Evolutionary conservation across 2,797 vertebrate genomes (phyloP), one percentile per base, ranked within the genome.

Genomic region (Scolopax bukidnonensis): DNA sequence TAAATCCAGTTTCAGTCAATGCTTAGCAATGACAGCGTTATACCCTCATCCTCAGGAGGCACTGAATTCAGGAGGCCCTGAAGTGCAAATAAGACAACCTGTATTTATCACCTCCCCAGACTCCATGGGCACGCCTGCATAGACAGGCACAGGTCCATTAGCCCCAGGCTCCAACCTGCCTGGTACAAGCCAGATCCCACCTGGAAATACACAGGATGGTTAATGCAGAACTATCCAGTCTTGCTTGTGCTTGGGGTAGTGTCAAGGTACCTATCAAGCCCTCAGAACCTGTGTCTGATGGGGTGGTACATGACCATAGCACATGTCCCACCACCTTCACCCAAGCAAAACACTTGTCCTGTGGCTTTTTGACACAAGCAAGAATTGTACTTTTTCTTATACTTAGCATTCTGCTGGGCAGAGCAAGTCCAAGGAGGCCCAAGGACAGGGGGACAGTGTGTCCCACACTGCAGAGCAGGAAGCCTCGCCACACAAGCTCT

Each of bases 231-330:
- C 38, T 1, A 16, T 23, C 32, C 0, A 2, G 71, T 18, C 57
- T 4, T 36, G 18, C 28, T 47, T 4, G 1, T 1, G 0, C 27
- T 21, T 4, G 0, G n/a, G 40, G 18, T 27, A 17, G 15, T 6
- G 18, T 8, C 0, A 0, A 5, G 32, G 27, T 8, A 10, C 47
- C 8, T 0, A 40, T 33, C 40, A 19, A 11, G 47, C 38, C 38
- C 27, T 33, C 56, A 13, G 21, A 24, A 50, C 0, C 0, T 3
- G 3, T 1, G 6, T 6, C 25, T 47, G 43, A 12, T 1, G 8
- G 33, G 12, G 5, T 1, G 1, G 2, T 19, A 47, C 13, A 5
- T 0, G 0, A 30, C 16, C 40, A 24, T 20, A 13, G 32, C n/a
- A 11, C 2, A 0, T 9, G 17, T 27, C 30, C n/a, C 69, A 47